Evolutionary conservation across 2,888 invertebrate species (phyloP).

Genomic region (Caenorhabditis panamensis): DNA sequence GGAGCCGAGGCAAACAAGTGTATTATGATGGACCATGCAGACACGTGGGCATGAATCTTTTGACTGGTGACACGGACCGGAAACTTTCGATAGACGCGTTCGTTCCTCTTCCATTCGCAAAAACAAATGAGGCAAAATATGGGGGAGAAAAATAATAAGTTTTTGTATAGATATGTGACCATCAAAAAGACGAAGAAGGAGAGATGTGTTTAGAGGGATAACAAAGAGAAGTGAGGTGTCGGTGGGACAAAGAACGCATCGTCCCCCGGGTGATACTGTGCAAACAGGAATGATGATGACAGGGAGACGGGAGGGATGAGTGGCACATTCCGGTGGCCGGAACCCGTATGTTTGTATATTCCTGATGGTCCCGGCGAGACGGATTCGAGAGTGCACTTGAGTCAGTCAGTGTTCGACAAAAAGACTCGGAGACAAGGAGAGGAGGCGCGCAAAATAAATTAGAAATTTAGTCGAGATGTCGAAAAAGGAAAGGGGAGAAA

Average conservation of each 20-base stretch:
- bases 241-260: conserved; percentile 42
- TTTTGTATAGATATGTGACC: conserved; percentile 14
- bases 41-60: conserved; percentile 18
- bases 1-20: neutral
- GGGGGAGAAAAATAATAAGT: conserved; percentile 10
- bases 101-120: neutral
- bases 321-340: conserved; percentile 47
- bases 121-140: conserved; percentile 8
- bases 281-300: conserved; percentile 32
- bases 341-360: conserved; percentile 25
- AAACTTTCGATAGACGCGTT: conserved; percentile 14
- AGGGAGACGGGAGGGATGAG: conserved; percentile 28
- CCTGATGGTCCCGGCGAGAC: conserved; percentile 16
- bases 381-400: conserved; percentile 32
- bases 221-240: conserved; percentile 46
- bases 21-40: neutral
- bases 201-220: conserved; percentile 1
- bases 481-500: conserved; percentile 24
- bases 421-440: neutral
- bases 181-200: neutral
- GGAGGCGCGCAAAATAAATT: conserved; percentile 48
- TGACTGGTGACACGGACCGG: conserved; percentile 26
- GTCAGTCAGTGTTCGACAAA: conserved; percentile 43
- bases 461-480: conserved; percentile 60
- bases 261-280: conserved; percentile 50